Percentiles rank a stretch among this genome's conserved stretches.
Conservation (phyloP, 2,888 invertebrate genomes). For the Tetanocera ferruginea region DNA sequence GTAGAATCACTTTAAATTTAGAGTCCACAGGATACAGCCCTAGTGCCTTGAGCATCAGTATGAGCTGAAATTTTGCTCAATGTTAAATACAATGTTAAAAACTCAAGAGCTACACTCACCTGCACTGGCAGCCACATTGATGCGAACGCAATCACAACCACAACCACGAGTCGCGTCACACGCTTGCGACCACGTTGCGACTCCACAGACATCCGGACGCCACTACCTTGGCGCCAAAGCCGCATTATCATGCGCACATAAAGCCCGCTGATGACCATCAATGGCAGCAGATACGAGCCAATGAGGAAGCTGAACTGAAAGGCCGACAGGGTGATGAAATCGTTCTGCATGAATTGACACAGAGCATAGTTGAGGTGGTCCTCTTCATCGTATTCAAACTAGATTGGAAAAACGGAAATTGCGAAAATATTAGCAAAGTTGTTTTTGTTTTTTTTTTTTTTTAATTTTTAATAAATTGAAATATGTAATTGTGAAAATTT, state of each 20-base stretch:
- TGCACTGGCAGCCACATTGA: conserved; percentile 96
- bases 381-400: conserved; percentile 69
- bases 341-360: conserved; percentile 74
- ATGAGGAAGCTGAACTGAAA: conserved; percentile 84
- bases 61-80: conserved; percentile 73
- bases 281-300: conserved; percentile 87
- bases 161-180: conserved; percentile 91
- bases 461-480: background rate
- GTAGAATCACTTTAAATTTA: conserved; percentile 75
- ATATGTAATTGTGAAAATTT: background rate
- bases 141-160: conserved; percentile 92
- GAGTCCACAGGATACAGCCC: conserved; percentile 71
- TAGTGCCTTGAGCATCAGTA: conserved; percentile 81
- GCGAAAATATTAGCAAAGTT: background rate
- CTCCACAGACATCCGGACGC: conserved; percentile 83
- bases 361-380: conserved; percentile 53
- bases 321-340: conserved; percentile 67
- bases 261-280: conserved; percentile 86
- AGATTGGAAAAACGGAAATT: conserved; percentile 1
- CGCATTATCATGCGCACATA: conserved; percentile 91
- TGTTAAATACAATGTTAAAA: background rate
- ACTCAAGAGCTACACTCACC: conserved; percentile 70
- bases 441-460: background rate
- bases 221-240: conserved; percentile 85
- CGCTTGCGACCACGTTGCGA: conserved; percentile 83